Evolutionary conservation across 92 coral and sea anemone genomes (phyloP), one percentile per base, ranked within the genome.

Genomic region (Phenganax stokvisi): DNA sequence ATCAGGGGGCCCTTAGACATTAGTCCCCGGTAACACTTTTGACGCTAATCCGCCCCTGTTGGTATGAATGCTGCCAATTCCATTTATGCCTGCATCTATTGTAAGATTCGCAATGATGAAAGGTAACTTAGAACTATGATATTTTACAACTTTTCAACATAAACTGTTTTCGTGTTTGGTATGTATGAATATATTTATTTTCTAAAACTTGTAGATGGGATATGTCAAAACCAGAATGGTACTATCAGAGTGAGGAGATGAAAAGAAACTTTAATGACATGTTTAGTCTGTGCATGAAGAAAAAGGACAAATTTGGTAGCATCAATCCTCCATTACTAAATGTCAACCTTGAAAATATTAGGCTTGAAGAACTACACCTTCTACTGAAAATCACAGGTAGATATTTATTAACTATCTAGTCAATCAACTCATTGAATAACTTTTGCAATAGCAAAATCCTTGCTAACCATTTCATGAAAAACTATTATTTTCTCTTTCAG

Each of bases 1-100:
- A 20, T 20, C 25, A 20, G 25, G 25, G 25, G 25, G 25, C 25
- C 25, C 25, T 20, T 20, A 20, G 25, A 20, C 25, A 20, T 20
- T 20, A 20, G 25, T 20, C 25, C 25, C 25, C 25, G 25, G 25
- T 20, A 20, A 20, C 25, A 20, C 25, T 20, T 20, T 20, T 20
- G 25, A 20, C 25, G 25, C 25, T 20, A 20, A 20, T 20, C 25
- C 25, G 25, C 25, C 25, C 25, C 25, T 20, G 25, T 20, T 20
- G 25, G 25, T 20, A 20, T 20, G 25, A 86, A 74, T 77, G 80
- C 62, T 71, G 86, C 86, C 9, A 51, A 11, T 12, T 62, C 88
- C 65, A 74, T 51, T 9, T 81, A 85, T 81, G 88, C 86, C 13
- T 86, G 89, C 31, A 82, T 86, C 3, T 86, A 81, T 71, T 86